phyloP scores from a whole-genome alignment of 1,140 invertebrate species.

The Meteorus sp. region DNA sequence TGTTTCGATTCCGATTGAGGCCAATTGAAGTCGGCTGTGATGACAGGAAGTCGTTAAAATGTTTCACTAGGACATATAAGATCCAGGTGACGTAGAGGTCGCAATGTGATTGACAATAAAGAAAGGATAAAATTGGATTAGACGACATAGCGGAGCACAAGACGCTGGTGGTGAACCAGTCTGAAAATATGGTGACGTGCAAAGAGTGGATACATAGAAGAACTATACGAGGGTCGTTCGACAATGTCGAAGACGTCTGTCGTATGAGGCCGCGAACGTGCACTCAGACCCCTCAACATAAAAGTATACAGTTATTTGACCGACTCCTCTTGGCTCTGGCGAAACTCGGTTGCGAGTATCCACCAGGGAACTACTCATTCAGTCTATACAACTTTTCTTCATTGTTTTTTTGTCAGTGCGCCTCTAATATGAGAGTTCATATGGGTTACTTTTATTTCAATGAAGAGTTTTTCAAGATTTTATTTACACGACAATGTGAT shows the following conservation, averaged over 20 bases:
- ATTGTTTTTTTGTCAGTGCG: background rate
- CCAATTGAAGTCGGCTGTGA: too few relatives aligned
- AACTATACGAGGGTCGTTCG: slow-evolving; percentile 25
- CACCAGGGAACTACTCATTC: background rate
- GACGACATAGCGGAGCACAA: background rate
- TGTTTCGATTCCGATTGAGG: too few relatives aligned
- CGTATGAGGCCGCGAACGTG: slow-evolving; percentile 50
- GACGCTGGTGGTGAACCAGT: slow-evolving; percentile 3
- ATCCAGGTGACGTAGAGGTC: background rate
- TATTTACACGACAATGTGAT: too few relatives aligned
- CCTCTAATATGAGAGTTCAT: background rate
- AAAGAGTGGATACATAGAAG: slow-evolving; percentile 24
- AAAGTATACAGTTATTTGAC: slow-evolving; percentile 56
- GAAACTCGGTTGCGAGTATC: slow-evolving; percentile 34
- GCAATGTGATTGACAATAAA: background rate
- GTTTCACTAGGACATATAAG: too few relatives aligned
- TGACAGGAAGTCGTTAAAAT: background rate
- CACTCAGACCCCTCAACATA: slow-evolving; percentile 31
- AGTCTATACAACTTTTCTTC: slow-evolving; percentile 1
- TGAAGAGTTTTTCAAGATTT: too few relatives aligned
- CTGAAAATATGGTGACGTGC: slow-evolving; percentile 21
- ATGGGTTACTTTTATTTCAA: too few relatives aligned
- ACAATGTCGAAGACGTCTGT: slow-evolving; percentile 51
- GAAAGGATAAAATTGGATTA: background rate
- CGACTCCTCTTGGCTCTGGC: slow-evolving; percentile 51